Percentiles rank a stretch among this genome's conserved stretches.
Conservation (phyloP, 2,113 vertebrate species). For the Globicephala melas region DNA sequence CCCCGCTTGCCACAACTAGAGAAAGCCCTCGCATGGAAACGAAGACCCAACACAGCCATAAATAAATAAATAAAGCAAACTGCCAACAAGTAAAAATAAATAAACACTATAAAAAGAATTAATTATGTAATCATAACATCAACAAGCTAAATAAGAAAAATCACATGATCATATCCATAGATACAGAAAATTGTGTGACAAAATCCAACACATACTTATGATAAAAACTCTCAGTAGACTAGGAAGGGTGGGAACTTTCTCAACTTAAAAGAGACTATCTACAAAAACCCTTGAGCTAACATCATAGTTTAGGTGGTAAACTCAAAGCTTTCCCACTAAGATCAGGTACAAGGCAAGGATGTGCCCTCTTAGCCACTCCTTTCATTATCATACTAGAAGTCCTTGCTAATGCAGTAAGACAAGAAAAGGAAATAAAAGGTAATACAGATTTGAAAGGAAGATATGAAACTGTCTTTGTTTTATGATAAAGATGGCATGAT, state of each 20-base stretch:
- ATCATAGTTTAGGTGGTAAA: background rate
- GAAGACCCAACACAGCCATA: too few species aligned
- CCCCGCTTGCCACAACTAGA: too few species aligned
- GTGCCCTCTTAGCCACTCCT: background rate
- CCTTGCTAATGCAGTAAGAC: background rate
- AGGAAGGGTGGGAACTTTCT: background rate
- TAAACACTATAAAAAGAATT: background rate
- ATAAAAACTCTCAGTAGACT: background rate
- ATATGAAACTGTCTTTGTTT: background rate
- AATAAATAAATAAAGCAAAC: too few species aligned
- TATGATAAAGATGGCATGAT: background rate
- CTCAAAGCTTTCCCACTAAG: background rate
- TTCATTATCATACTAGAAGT: background rate
- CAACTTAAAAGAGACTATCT: background rate
- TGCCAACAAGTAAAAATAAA: too few species aligned
- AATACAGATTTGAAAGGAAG: background rate
- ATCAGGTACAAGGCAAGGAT: background rate
- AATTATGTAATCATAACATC: background rate
- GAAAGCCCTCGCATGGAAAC: too few species aligned
- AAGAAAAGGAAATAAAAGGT: background rate
- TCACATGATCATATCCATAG: background rate
- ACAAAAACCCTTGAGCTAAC: background rate
- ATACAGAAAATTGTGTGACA: background rate
- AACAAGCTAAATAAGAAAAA: background rate
- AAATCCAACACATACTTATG: background rate